Conservation (phyloP, 1,140 invertebrate genomes). For the Hycleus cichorii region DNA sequence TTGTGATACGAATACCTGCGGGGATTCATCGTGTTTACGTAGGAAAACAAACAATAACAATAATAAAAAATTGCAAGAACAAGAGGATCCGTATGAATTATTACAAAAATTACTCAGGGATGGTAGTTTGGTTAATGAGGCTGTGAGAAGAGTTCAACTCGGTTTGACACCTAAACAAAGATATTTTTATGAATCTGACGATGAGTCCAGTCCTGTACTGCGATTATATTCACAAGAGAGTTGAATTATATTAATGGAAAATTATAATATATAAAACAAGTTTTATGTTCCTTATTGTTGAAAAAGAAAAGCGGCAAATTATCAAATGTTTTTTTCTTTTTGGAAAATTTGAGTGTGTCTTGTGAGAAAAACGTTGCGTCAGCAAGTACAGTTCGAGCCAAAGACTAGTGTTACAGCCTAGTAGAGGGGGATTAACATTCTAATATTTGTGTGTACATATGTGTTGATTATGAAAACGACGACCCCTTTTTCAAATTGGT, state of each 20-base stretch:
- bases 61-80: constrained; percentile 15
- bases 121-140: constrained; percentile 63
- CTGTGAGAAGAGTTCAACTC: constrained; percentile 56
- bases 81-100: constrained; percentile 59
- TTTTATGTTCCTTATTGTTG: constrained; percentile 15
- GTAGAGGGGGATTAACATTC: not conserved
- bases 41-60: constrained; percentile 27
- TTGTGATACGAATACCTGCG: constrained; percentile 38
- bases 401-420: constrained; percentile 1
- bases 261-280: not conserved
- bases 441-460: not conserved
- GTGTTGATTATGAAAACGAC: not conserved
- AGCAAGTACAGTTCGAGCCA: constrained; percentile 18
- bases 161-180: constrained; percentile 44
- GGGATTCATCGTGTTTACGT: constrained; percentile 38
- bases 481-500: no score
- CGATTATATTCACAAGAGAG: constrained; percentile 29
- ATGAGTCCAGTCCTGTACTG: constrained; percentile 39
- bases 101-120: constrained; percentile 56
- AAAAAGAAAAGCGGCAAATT: no score
- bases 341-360: constrained; percentile 6
- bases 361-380: constrained; percentile 19
- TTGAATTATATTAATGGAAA: constrained; percentile 11
- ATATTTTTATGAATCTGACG: constrained; percentile 47
- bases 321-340: constrained; percentile 26